Conservation (phyloP, 1,140 invertebrate genomes). For the Drosophila aff. region DNA sequence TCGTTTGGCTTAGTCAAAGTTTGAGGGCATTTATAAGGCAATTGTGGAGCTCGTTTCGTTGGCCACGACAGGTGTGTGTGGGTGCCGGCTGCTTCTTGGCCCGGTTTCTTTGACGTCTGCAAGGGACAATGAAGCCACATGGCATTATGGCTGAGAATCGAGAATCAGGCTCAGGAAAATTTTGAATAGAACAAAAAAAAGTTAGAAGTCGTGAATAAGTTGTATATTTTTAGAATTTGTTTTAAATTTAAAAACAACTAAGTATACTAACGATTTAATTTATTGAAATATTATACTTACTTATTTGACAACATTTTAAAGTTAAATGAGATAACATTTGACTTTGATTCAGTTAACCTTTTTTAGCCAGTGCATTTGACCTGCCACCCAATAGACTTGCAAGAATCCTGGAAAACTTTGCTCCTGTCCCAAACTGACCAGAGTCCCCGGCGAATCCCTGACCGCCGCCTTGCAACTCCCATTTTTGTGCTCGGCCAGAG, state of each 20-base stretch:
- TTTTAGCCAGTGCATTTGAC: conserved; percentile 22
- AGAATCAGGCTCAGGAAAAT: not conserved
- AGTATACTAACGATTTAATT: too few relatives aligned
- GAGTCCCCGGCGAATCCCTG: not conserved
- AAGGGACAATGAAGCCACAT: conserved; percentile 51
- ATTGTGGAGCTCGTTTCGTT: conserved; percentile 74
- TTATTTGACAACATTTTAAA: not conserved
- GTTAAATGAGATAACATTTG: not conserved
- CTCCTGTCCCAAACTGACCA: conserved; percentile 11
- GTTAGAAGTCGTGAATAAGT: not conserved
- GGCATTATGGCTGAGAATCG: conserved; percentile 3
- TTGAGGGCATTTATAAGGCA: conserved; percentile 80
- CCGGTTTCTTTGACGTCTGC: conserved; percentile 17
- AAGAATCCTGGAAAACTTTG: conserved; percentile 33
- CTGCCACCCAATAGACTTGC: conserved; percentile 18
- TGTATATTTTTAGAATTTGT: too few relatives aligned
- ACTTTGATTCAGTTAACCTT: not conserved
- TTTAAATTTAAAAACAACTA: too few relatives aligned
- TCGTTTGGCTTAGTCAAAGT: conserved; percentile 64
- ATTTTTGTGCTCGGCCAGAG: conserved; percentile 3
- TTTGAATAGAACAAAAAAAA: not conserved
- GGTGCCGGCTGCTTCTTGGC: conserved; percentile 28
- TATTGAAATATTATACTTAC: not conserved
- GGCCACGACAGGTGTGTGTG: conserved; percentile 65
- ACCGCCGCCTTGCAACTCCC: not conserved